phyloP scores from a whole-genome alignment of 2,113 vertebrate genomes.

The Scomber colias region DNA sequence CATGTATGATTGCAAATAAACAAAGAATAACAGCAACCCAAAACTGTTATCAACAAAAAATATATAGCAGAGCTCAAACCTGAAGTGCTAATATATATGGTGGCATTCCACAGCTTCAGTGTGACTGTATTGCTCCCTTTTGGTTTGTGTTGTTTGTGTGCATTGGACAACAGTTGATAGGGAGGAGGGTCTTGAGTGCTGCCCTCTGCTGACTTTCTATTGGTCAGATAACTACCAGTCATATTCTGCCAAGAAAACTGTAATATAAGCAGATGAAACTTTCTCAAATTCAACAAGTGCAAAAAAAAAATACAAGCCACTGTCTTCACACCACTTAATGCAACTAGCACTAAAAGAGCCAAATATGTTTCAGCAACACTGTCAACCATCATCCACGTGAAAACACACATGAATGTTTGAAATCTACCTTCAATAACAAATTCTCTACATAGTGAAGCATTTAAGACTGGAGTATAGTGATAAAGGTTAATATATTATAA shows the following conservation, averaged over 20 bases:
- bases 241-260: neutral
- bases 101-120: neutral
- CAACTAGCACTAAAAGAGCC: neutral
- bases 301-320: neutral
- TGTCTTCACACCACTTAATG: neutral
- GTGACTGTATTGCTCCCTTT: neutral
- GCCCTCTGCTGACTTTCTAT: neutral
- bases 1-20: neutral
- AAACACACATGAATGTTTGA: neutral
- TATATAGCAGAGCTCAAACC: conserved; percentile 1
- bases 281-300: neutral
- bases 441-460: neutral
- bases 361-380: neutral
- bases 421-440: neutral
- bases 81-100: neutral
- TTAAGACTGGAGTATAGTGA: neutral
- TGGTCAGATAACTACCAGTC: neutral
- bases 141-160: neutral
- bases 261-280: neutral
- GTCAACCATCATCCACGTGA: too few relatives aligned
- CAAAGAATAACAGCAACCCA: neutral
- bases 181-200: neutral
- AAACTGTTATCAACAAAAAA: neutral
- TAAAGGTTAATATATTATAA: neutral
- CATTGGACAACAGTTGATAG: neutral